Conservation (phyloP, 2,797 vertebrate species). For the Bryconaethiops microstoma region DNA sequence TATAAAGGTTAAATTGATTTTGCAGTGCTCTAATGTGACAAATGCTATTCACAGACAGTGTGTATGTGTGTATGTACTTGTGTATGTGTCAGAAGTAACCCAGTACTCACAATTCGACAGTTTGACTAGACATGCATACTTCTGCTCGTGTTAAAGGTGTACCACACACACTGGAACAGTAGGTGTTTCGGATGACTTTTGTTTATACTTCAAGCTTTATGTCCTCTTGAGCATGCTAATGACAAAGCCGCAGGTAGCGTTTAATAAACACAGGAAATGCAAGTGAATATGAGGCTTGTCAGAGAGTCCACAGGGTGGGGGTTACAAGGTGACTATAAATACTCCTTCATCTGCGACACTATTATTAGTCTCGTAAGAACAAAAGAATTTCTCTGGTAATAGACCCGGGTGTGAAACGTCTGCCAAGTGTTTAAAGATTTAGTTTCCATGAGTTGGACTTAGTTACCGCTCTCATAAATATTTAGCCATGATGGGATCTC, state of each 20-base stretch:
- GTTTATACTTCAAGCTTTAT: constrained; percentile 36
- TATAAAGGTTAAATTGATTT: neutral
- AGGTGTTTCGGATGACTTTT: constrained; percentile 30
- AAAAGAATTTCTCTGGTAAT: constrained; percentile 87
- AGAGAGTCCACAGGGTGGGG: constrained; percentile 42
- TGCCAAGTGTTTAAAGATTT: constrained; percentile 83
- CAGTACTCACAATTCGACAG: neutral
- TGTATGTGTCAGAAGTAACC: neutral
- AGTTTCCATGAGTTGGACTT: constrained; percentile 82
- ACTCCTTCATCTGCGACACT: constrained; percentile 78
- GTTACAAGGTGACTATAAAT: constrained; percentile 86
- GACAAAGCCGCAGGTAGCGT: constrained; percentile 62
- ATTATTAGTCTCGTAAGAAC: constrained; percentile 92
- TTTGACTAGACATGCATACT: neutral
- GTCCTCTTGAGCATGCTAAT: constrained; percentile 45
- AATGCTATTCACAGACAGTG: neutral
- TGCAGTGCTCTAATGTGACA: neutral
- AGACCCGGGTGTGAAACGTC: constrained; percentile 77
- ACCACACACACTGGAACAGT: neutral
- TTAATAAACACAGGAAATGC: constrained; percentile 89
- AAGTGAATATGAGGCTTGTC: constrained; percentile 87
- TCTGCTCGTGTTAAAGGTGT: neutral
- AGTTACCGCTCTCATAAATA: constrained; percentile 77
- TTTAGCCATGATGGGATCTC: constrained; percentile 82
- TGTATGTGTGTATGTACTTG: neutral